Conservation (phyloP, 2,888 invertebrate genomes). For the Geotrupes spiniger region DNA sequence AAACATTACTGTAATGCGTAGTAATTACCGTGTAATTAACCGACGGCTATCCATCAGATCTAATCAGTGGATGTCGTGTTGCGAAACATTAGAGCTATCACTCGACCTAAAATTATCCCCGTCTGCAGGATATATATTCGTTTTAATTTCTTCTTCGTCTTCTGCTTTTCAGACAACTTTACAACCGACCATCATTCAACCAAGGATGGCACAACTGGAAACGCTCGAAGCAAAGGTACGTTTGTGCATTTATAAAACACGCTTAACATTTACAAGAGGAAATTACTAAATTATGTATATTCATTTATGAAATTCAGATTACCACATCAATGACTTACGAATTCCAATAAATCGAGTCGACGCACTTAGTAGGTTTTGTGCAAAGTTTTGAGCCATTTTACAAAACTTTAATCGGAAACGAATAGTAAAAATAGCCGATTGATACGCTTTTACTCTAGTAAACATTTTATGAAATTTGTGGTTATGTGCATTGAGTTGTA, state of each 20-base stretch:
- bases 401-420: too few relatives aligned
- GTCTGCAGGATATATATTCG: not conserved
- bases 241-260: constrained; percentile 26
- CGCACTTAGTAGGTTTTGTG: too few relatives aligned
- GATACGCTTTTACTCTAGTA: too few relatives aligned
- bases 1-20: not conserved
- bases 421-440: too few relatives aligned
- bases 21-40: not conserved
- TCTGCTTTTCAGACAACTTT: constrained; percentile 48
- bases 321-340: too few relatives aligned
- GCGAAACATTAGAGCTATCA: not conserved
- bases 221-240: constrained; percentile 75
- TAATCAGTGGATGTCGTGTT: constrained; percentile 2
- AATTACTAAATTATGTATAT: constrained; percentile 3
- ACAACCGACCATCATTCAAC: constrained; percentile 47
- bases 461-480: too few relatives aligned
- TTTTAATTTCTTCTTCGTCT: constrained; percentile 7
- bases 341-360: too few relatives aligned
- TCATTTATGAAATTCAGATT: too few relatives aligned
- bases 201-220: constrained; percentile 69
- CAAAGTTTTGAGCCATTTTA: too few relatives aligned
- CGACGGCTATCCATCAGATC: not conserved
- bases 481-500: too few relatives aligned
- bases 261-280: not conserved
- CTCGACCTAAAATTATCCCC: not conserved